Evolutionary conservation across 2,888 invertebrate genomes (phyloP).

Genomic region (Ochropleura plecta): DNA sequence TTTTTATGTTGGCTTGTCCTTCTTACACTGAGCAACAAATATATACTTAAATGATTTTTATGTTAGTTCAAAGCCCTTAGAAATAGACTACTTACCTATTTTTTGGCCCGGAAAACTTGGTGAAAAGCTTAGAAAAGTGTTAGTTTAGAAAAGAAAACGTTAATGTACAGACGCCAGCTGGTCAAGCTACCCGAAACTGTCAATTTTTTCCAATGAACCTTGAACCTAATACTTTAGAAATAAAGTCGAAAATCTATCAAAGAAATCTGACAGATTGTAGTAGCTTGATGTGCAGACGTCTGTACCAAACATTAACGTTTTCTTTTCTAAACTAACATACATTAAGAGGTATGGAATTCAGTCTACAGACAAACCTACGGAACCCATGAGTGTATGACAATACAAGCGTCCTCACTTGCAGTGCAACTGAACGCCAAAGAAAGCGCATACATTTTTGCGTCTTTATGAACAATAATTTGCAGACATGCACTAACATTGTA

Average conservation of each 20-base stretch:
- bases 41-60: not conserved
- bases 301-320: not conserved
- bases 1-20: not conserved
- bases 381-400: slow-evolving; percentile 18
- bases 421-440: slow-evolving; percentile 21
- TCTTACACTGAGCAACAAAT: not conserved
- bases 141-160: too few relatives aligned
- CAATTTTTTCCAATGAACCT: too few relatives aligned
- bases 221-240: too few relatives aligned
- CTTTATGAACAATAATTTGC: slow-evolving; percentile 55
- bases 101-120: not conserved
- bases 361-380: slow-evolving; percentile 16
- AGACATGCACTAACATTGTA: slow-evolving; percentile 49
- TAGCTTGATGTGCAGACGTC: too few relatives aligned
- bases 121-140: too few relatives aligned
- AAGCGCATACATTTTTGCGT: slow-evolving; percentile 49
- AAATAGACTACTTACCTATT: not conserved
- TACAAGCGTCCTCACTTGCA: slow-evolving; percentile 4
- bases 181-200: too few relatives aligned
- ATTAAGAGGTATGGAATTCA: not conserved
- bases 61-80: not conserved
- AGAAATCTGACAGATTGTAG: too few relatives aligned
- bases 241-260: too few relatives aligned
- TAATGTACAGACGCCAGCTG: too few relatives aligned
- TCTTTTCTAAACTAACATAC: not conserved